Base-by-base conservation (phyloP, 2,113 vertebrate genomes). In the Leptobrachium ailaonicum region DNA sequence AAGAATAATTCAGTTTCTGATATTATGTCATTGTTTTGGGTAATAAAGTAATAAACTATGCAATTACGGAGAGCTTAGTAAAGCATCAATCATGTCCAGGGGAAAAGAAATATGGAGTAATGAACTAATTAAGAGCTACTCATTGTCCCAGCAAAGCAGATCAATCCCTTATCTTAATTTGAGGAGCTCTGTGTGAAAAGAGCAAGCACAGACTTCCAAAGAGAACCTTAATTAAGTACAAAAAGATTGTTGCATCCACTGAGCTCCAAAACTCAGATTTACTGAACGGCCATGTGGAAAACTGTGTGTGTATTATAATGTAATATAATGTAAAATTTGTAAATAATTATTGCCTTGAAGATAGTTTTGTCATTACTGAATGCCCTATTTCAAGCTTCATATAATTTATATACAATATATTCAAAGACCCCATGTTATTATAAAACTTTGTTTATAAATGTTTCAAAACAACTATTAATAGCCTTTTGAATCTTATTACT, bases 141-240 rank as follows among this genome's bases (percentile, higher is more conserved):
- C 79, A 80, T 80, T 80, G 79, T 80, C 71, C 72, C 79, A 62
- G 79, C 53, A 75, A 75, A 20, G 13, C 71, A 80, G 72, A 80
- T 80, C 79, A 80, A 80, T 80, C 72, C 66, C 79, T 80, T 80
- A 80, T 80, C 79, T 80, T 80, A 75, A 80, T 80, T 80, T 68
- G 71, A 67, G 76, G 63, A 71, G 76, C 76, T 7, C 6, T 63
- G 54, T 78, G 76, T 71, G 76, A 80, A 80, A 80, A 80, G 72
- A 69, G 72, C 64, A 80, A 69, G 66, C 20, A 53, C 64, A 80
- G 66, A 75, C 72, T 42, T 50, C 20, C 6, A 68, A 75, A 74
- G 64, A 75, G 75, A 75, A 80, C 66, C 64, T 80, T 80, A 80
- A 80, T 80, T 80, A 80, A 80, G 79, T 0, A 0, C 73, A 73